A percentile compares a stretch with the other conserved stretches of the same genome.
Evolutionary conservation across 2,888 invertebrate genomes (phyloP).

Genomic region (Julus scandinavius): DNA sequence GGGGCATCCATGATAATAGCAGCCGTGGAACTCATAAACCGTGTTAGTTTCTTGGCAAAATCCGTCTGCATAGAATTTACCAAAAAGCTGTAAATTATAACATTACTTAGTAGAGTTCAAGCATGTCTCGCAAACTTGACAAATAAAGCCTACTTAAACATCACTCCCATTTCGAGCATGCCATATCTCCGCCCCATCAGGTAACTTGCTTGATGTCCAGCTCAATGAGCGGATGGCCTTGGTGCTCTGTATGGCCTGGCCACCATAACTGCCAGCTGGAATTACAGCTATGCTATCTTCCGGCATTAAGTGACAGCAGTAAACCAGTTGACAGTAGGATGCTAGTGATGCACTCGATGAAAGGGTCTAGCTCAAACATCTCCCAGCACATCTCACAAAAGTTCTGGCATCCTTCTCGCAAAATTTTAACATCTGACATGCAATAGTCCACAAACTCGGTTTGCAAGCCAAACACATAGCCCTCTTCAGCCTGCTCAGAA

Average conservation of each 20-base stretch:
- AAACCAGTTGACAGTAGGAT: background rate
- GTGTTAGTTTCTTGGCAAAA: constrained; percentile 49
- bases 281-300: background rate
- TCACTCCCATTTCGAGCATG: constrained; percentile 22
- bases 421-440: constrained; percentile 25
- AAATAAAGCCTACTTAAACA: background rate
- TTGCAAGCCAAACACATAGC: background rate
- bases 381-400: background rate
- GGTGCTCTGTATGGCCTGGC: background rate
- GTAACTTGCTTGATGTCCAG: background rate
- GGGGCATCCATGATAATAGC: constrained; percentile 59
- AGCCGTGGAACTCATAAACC: constrained; percentile 59
- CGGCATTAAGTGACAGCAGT: background rate
- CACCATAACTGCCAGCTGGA: background rate
- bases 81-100: constrained; percentile 50
- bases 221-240: background rate
- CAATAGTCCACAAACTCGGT: background rate
- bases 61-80: constrained; percentile 58
- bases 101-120: background rate
- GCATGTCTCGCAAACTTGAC: background rate
- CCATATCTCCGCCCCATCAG: background rate
- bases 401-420: background rate
- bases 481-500: background rate
- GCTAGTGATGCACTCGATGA: constrained; percentile 4
- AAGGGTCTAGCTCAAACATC: constrained; percentile 2